Conservation (phyloP, 2,113 vertebrate genomes). For the Hippocampus comes region DNA sequence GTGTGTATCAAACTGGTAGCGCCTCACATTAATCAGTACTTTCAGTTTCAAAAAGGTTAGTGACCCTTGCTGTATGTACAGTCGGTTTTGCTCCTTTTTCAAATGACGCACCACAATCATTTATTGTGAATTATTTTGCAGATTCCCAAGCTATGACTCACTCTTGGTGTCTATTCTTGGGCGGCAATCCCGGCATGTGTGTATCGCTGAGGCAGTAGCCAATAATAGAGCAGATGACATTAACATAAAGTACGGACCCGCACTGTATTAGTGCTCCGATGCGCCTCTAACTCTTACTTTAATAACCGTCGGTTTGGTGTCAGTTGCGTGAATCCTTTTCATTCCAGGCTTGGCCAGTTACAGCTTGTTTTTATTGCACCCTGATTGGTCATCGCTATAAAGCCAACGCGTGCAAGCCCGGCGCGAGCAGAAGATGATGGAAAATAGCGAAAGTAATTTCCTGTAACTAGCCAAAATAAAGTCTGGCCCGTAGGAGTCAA, state of each 20-base stretch:
- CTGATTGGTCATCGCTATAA: constrained; percentile 54
- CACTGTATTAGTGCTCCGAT: constrained; percentile 8
- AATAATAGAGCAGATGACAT: constrained; percentile 19
- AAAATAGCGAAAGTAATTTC: constrained; percentile 55
- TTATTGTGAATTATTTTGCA: not conserved
- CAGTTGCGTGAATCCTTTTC: constrained; percentile 50
- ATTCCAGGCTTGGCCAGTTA: constrained; percentile 49
- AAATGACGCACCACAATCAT: not conserved
- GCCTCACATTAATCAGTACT: no score
- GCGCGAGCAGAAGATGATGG: constrained; percentile 47
- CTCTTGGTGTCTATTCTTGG: not conserved
- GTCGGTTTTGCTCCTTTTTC: not conserved
- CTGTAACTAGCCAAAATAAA: constrained; percentile 64
- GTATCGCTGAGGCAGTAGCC: not conserved
- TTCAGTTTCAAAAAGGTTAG: no score
- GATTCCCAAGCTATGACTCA: not conserved
- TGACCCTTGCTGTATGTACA: no score
- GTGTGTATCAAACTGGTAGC: no score
- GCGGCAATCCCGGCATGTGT: not conserved
- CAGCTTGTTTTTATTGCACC: constrained; percentile 54
- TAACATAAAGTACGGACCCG: constrained; percentile 9
- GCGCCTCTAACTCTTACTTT: constrained; percentile 25
- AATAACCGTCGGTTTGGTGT: constrained; percentile 46
- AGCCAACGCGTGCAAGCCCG: constrained; percentile 29
- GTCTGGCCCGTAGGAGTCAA: constrained; percentile 48